These are phyloP conservation scores for Dinocampus coccinellae DNA, from an alignment of 2,888 invertebrate genomes.

Conservation along the genomic window DNA sequence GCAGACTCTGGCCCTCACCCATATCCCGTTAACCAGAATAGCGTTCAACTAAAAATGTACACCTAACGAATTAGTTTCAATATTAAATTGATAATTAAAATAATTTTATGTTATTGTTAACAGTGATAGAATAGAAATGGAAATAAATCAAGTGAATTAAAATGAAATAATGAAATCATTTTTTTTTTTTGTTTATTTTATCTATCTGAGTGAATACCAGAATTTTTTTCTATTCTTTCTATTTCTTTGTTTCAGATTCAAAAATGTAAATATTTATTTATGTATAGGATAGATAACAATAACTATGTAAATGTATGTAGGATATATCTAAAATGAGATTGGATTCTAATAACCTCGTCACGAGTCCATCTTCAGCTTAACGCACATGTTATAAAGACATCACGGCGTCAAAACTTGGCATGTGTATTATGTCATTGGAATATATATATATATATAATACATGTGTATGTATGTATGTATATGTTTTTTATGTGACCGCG, in stretches of 20 bases:
- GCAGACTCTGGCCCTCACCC: conserved; percentile 66
- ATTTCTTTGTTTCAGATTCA: no score
- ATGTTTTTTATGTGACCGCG: conserved; percentile 35
- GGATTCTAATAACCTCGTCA: conserved; percentile 50
- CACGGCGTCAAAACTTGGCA: conserved; percentile 62
- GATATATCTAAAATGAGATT: neutral
- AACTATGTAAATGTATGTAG: neutral
- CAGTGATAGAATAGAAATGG: no score
- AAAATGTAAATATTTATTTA: neutral
- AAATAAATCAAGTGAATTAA: no score
- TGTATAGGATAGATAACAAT: neutral
- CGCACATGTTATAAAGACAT: conserved; percentile 50
- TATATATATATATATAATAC: neutral
- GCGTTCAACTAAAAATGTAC: conserved; percentile 53
- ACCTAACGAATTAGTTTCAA: conserved; percentile 37
- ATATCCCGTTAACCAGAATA: conserved; percentile 62
- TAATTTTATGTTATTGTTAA: neutral
- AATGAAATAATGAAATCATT: no score
- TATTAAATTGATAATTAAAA: conserved; percentile 28
- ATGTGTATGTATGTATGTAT: no score
- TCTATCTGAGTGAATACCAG: no score
- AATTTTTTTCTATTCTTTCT: no score
- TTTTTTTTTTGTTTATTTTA: no score
- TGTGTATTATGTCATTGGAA: conserved; percentile 55
- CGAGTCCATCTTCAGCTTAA: conserved; percentile 45